phyloP scores from a whole-genome alignment of 2,888 invertebrate species.

The Cryptocheilus praepositus region DNA sequence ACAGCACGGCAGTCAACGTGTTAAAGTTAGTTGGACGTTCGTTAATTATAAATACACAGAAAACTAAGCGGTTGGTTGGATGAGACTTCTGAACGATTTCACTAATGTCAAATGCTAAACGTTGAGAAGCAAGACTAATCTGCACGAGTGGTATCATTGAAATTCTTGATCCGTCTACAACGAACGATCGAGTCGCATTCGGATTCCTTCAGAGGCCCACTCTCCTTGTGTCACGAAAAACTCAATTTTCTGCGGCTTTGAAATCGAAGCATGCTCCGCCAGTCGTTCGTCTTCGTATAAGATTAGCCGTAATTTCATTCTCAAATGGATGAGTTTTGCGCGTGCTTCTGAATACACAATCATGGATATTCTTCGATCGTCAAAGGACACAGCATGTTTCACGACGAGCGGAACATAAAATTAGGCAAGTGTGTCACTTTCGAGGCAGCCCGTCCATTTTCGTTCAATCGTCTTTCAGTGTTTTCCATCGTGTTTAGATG shows the following conservation, averaged over 20 bases:
- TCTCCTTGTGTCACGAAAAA: no score
- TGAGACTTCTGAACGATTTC: not conserved
- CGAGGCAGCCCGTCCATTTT: constrained; percentile 15
- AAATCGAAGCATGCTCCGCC: no score
- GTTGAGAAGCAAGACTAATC: no score
- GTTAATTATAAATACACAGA: not conserved
- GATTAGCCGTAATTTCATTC: not conserved
- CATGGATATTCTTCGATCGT: constrained; percentile 22
- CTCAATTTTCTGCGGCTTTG: no score
- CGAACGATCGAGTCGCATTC: not conserved
- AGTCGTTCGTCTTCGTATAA: constrained; percentile 6
- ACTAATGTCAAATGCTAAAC: not conserved
- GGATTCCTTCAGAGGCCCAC: no score
- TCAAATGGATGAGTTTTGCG: not conserved
- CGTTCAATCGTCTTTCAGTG: no score
- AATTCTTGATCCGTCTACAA: not conserved
- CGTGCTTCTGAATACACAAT: constrained; percentile 22
- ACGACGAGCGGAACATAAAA: constrained; percentile 32
- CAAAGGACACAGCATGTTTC: not conserved
- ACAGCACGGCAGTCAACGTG: no score
- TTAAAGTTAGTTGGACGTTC: no score
- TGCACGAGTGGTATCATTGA: no score
- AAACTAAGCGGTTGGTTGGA: no score
- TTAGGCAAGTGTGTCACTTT: constrained; percentile 68
- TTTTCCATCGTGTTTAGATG: no score